Percentiles rank a stretch among this genome's conserved stretches.
phyloP scores from a whole-genome alignment of 2,113 vertebrate genomes.

The Isichthys henryi region DNA sequence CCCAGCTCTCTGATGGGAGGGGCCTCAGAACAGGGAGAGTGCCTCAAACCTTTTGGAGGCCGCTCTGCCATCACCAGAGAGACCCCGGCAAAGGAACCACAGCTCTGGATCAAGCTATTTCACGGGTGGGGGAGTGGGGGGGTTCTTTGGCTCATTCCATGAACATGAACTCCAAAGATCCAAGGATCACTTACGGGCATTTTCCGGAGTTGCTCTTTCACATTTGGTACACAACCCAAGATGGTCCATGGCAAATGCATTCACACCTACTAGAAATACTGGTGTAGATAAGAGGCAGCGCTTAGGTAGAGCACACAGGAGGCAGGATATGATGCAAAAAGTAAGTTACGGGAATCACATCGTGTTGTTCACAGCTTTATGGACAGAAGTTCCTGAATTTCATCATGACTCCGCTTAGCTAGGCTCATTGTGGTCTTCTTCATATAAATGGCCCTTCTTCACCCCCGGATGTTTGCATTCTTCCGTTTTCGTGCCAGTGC shows the following conservation, averaged over 20 bases:
- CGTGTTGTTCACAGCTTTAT: background rate
- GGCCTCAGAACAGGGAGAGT: background rate
- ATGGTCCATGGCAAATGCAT: background rate
- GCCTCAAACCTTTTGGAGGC: background rate
- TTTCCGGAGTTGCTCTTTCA: background rate
- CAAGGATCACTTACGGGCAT: background rate
- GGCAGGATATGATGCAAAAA: background rate
- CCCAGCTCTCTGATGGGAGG: background rate
- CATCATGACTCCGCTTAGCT: background rate
- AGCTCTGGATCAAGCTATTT: background rate
- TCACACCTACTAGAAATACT: background rate
- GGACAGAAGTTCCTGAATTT: background rate
- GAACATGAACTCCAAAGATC: background rate
- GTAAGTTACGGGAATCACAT: background rate
- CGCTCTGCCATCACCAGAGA: background rate
- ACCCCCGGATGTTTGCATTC: background rate
- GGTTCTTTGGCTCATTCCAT: too few relatives aligned
- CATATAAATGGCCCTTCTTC: background rate
- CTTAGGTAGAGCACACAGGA: background rate
- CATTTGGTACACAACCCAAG: background rate
- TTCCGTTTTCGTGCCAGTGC: background rate
- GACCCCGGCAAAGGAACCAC: background rate
- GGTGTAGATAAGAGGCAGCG: background rate
- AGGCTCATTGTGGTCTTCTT: background rate
- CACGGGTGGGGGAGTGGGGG: background rate